Evolutionary conservation across 2,113 vertebrate species (phyloP), one percentile per base, ranked within the genome.

Genomic region (Thalassoma bifasciatum): DNA sequence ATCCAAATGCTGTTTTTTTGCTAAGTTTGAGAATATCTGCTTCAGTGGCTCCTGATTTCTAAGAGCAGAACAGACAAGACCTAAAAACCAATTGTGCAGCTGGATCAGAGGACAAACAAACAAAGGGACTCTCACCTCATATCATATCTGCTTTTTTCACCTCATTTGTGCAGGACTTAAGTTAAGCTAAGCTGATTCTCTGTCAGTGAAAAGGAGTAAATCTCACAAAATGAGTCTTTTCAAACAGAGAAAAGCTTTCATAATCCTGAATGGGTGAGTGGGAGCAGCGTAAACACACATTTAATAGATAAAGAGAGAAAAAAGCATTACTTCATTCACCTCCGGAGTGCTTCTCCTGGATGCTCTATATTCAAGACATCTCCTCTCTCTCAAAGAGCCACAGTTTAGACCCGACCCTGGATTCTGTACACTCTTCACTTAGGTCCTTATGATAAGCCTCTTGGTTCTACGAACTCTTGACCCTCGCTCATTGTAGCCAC

Each of bases 361-460:
- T 49, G 61, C 59, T 86, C 42, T 64, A 56, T 61, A 78, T 82
- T 90, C 58, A 26, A 51, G 53, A 73, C 63, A 57, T 19, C 72
- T 30, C 65, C 86, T 77, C 56, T 22, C 34, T 82, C 54, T 42
- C 14, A 82, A 54, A 66, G 47, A 77, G 42, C 12, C 50, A 59
- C 50, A 36, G 42, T 13, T 67, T 59, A 77, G 58, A 66, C 37
- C 49, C 60, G 81, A 85, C 61, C 79, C 16, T 10, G 40, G 79
- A 79, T 84, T 78, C 74, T 75, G 61, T 77, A 24, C 38, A 46
- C 52, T 63, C 59, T 58, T 40, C 24, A 52, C 8, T 47, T 1
- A n/a, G 60, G 74, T 64, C 81, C 77, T 78, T 21, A 10, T 49
- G 52, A 80, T 79, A 72, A 79, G 73, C 66, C 50, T 87, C 65